Conservation (phyloP, 2,888 invertebrate genomes). For the Halictus quadricinctus region DNA sequence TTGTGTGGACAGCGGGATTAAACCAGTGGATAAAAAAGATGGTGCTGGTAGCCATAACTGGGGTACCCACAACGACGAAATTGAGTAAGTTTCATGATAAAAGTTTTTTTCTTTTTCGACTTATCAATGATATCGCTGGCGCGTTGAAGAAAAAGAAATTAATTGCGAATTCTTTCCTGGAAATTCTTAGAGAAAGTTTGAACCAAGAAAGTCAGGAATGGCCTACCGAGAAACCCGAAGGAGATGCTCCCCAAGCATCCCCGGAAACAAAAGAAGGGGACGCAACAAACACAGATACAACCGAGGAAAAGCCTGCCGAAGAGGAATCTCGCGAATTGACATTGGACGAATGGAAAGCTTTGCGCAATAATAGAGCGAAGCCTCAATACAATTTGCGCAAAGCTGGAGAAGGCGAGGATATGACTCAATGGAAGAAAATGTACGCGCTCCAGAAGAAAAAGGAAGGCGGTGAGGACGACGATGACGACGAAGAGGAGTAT, state of each 20-base stretch:
- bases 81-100: constrained; percentile 85
- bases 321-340: constrained; percentile 92
- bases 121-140: neutral
- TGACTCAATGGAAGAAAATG: constrained; percentile 96
- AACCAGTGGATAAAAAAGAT: constrained; percentile 96
- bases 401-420: constrained; percentile 96
- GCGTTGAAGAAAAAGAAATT: neutral
- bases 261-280: constrained; percentile 77
- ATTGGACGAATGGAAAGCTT: constrained; percentile 96
- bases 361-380: constrained; percentile 91
- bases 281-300: constrained; percentile 72
- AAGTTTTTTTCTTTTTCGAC: neutral
- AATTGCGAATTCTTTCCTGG: neutral
- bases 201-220: constrained; percentile 79
- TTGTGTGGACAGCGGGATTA: constrained; percentile 87
- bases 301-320: constrained; percentile 85
- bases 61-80: constrained; percentile 96
- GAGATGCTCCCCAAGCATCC: constrained; percentile 66
- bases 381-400: constrained; percentile 96
- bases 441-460: constrained; percentile 90
- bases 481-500: constrained; percentile 88
- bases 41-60: constrained; percentile 98
- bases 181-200: constrained; percentile 76
- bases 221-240: constrained; percentile 84
- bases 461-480: constrained; percentile 86